Evolutionary conservation across 2,888 invertebrate genomes (phyloP), one percentile per base, ranked within the genome.

Genomic region (Agonopterix heracliana): DNA sequence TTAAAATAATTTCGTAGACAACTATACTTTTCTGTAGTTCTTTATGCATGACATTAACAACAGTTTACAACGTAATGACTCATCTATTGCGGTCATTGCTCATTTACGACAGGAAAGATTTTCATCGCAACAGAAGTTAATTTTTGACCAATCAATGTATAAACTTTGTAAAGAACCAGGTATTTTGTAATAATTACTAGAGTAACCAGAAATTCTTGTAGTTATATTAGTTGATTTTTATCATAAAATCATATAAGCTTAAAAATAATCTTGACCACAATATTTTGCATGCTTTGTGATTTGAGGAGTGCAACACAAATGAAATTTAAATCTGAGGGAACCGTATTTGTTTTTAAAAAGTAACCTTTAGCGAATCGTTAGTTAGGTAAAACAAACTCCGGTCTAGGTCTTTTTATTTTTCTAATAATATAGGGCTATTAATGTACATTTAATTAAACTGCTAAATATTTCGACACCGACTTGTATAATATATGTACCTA

Each of bases 321-420:
- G 49, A 53, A 44, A 59, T 51, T 54, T 49, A 54, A 60, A 57
- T 68, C 57, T 61, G 47, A 48, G 52, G 51, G 51, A 57, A 58
- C 53, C 56, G 57, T 54, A 34, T 54, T 48, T 60, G 63, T 64
- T 55, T 59, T 59, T 58, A 59, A 52, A 56, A 55, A 54, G 59
- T 54, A 66, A 63, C 63, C 54, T 54, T 63, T 68, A 73, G 67
- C 59, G 63, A 72, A 73, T 67, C 59, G 60, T 71, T 74, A 77
- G 69, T 68, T 77, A 79, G 71, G 67, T 64, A 65, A 69, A 66
- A 61, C 59, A 57, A 74, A 69, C 65, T 71, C 66, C 70, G 73
- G 72, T 76, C 72, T 78, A 78, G 75, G 71, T 75, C 60, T 73
- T 73, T 65, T 69, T 68, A 68, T 70, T 78, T 74, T 73, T 74